Conservation (phyloP, 2,888 invertebrate genomes). For the Chloroclysta siterata region DNA sequence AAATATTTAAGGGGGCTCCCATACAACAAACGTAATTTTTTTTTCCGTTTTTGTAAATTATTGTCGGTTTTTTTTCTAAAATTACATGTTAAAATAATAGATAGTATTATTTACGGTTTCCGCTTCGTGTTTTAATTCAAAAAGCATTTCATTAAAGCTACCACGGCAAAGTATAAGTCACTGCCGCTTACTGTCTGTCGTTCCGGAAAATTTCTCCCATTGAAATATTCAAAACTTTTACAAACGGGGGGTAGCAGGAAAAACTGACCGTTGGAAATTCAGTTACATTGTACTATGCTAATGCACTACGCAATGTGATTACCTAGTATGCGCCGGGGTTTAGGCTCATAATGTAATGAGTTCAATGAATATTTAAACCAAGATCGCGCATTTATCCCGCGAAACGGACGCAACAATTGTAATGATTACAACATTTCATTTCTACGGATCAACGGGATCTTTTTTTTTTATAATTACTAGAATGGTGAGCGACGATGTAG, state of each 20-base stretch:
- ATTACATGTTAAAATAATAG: no score
- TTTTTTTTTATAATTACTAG: no score
- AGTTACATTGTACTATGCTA: slow-evolving; percentile 32
- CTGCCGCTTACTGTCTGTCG: slow-evolving; percentile 47
- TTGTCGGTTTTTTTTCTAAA: no score
- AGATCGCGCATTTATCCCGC: no score
- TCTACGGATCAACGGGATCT: no score
- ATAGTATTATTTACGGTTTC: no score
- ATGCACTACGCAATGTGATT: slow-evolving; percentile 36
- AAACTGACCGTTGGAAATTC: slow-evolving; percentile 46
- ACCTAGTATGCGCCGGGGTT: slow-evolving; percentile 28
- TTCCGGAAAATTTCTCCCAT: slow-evolving; percentile 55
- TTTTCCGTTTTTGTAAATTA: no score
- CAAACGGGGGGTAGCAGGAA: slow-evolving; percentile 48
- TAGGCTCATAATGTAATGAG: slow-evolving; percentile 39
- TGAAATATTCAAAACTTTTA: slow-evolving; percentile 69
- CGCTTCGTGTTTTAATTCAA: not conserved
- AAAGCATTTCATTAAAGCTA: not conserved
- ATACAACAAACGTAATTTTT: no score
- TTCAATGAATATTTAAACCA: slow-evolving; percentile 18
- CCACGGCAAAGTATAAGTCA: slow-evolving; percentile 42
- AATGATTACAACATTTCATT: no score
- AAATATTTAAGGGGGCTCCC: no score
- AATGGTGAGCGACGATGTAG: no score
- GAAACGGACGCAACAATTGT: no score